phyloP scores from a whole-genome alignment of 2,113 vertebrate species.

The Hipposideros armiger region DNA sequence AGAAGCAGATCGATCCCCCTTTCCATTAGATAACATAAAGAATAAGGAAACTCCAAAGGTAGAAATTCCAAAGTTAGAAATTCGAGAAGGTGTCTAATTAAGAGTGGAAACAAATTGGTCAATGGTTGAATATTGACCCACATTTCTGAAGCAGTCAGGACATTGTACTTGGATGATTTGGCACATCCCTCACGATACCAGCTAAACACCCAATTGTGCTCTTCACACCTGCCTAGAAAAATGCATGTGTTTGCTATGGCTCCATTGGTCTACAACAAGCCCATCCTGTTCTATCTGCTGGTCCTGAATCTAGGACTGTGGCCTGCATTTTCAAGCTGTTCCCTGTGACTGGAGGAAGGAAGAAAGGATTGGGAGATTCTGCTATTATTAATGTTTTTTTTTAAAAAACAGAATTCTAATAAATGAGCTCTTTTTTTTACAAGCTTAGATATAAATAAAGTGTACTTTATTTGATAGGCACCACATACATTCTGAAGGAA shows the following conservation, averaged over 20 bases:
- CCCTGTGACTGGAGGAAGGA: background rate
- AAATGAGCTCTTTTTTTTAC: background rate
- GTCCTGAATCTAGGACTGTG: background rate
- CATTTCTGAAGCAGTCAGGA: background rate
- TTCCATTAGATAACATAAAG: background rate
- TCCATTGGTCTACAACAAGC: too few species aligned
- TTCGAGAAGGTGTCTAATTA: background rate
- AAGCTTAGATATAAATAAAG: background rate
- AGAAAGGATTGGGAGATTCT: background rate
- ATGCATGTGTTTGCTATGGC: background rate
- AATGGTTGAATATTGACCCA: background rate
- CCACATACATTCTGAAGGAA: conserved; percentile 9
- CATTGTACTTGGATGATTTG: background rate
- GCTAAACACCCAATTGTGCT: background rate
- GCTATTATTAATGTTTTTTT: background rate
- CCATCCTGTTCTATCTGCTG: background rate
- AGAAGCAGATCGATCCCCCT: background rate
- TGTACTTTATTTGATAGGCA: background rate
- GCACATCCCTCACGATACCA: background rate
- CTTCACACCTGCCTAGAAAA: background rate
- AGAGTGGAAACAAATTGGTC: background rate
- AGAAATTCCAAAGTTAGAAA: too few species aligned
- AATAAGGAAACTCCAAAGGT: background rate
- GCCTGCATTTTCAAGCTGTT: background rate
- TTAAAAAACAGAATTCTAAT: background rate